These are phyloP conservation scores for Agrochola lota DNA, from an alignment of 2,888 invertebrate species.

Conservation along the genomic window DNA sequence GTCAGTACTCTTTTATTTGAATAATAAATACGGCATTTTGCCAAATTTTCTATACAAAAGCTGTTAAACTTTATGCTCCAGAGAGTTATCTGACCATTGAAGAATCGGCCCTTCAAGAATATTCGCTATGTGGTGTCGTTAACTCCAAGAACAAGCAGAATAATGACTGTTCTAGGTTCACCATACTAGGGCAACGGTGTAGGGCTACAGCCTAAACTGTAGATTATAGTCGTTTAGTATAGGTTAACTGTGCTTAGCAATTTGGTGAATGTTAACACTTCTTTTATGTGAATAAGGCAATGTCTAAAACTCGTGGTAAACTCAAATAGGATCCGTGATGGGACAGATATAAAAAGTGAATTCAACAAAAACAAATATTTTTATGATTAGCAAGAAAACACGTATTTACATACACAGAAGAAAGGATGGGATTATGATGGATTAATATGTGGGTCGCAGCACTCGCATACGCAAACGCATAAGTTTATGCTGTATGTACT, in stretches of 20 bases:
- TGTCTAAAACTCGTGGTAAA: conserved; percentile 6
- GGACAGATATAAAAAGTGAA: not conserved
- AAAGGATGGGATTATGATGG: conserved; percentile 12
- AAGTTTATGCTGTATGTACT: not conserved
- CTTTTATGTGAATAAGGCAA: conserved; percentile 17
- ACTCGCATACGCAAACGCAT: not conserved
- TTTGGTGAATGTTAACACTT: conserved; percentile 15
- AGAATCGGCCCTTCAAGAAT: not conserved
- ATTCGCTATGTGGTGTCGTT: not conserved
- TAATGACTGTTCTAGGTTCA: not conserved
- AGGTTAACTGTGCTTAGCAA: conserved; percentile 25
- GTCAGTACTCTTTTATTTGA: not conserved
- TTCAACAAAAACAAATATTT: conserved; percentile 12
- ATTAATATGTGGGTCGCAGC: conserved; percentile 19
- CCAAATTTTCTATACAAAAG: not conserved
- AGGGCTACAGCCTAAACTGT: not conserved
- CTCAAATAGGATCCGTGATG: not conserved
- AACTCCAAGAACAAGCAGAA: conserved; percentile 3
- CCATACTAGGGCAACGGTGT: not conserved
- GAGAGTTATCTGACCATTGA: not conserved
- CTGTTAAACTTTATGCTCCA: not conserved
- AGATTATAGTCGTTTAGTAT: not conserved
- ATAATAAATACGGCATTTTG: not conserved
- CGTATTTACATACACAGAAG: conserved; percentile 29
- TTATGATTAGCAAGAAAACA: conserved; percentile 22